Evolutionary conservation across 2,888 invertebrate species (phyloP).

Genomic region (Liodrosophila aerea): DNA sequence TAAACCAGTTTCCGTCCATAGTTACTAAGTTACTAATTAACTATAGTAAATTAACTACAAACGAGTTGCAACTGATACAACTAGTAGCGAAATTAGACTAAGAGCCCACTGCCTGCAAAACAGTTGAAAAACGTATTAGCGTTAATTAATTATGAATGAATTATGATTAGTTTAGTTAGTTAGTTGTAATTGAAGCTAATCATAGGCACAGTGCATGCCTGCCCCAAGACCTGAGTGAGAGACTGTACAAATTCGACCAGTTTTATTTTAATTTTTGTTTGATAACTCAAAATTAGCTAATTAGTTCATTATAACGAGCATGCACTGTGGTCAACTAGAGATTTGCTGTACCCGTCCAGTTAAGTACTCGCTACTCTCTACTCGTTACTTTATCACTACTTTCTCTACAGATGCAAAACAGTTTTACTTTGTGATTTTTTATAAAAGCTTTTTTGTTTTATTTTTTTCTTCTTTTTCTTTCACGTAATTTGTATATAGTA

Average conservation of each 20-base stretch:
- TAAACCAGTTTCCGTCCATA: conserved; percentile 66
- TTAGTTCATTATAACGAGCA: neutral
- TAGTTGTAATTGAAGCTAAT: conserved; percentile 3
- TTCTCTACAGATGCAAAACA: no score
- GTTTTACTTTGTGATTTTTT: conserved; percentile 76
- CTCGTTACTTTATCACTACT: conserved; percentile 11
- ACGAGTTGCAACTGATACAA: conserved; percentile 14
- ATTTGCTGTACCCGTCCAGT: conserved; percentile 8
- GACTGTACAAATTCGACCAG: no score
- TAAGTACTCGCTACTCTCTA: conserved; percentile 10
- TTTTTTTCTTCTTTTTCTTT: conserved; percentile 32
- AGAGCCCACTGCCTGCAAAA: conserved; percentile 21
- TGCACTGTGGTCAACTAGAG: conserved; percentile 17
- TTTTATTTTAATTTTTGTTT: no score
- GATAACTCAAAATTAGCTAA: neutral
- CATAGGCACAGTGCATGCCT: neutral
- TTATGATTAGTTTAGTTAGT: neutral
- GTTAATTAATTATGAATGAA: conserved; percentile 7
- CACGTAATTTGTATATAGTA: conserved; percentile 42
- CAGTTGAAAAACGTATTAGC: neutral
- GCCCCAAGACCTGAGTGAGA: no score
- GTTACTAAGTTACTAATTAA: conserved; percentile 42
- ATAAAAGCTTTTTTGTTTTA: conserved; percentile 42
- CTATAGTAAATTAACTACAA: conserved; percentile 1
- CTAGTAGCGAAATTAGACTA: conserved; percentile 11